Conservation (phyloP, 1,140 invertebrate species). For the Battus philenor region DNA sequence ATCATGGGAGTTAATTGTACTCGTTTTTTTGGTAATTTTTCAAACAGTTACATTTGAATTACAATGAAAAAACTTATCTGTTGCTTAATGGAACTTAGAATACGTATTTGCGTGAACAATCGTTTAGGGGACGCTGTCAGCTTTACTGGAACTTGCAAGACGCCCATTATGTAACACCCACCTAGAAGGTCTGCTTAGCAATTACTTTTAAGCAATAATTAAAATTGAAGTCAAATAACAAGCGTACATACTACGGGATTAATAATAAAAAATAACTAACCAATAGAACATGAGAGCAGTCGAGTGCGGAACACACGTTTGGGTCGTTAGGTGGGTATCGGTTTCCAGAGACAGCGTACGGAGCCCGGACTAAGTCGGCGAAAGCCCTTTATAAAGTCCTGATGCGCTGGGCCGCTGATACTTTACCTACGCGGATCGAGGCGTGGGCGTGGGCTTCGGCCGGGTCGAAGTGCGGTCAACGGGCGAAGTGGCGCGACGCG, state of each 20-base stretch:
- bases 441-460: conserved; percentile 30
- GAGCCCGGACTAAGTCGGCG: conserved; percentile 27
- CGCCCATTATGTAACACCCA: conserved; percentile 53
- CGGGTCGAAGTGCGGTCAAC: conserved; percentile 44
- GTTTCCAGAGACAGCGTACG: conserved; percentile 37
- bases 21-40: too few species aligned
- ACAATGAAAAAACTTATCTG: too few species aligned
- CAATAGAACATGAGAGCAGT: conserved; percentile 70
- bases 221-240: conserved; percentile 9
- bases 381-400: conserved; percentile 11
- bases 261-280: conserved; percentile 42
- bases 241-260: conserved; percentile 2
- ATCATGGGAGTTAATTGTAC: too few species aligned
- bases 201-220: conserved; percentile 19
- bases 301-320: conserved; percentile 66
- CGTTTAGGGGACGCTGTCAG: not conserved
- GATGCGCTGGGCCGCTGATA: conserved; percentile 25
- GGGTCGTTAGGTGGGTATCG: conserved; percentile 39
- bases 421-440: conserved; percentile 41
- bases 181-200: conserved; percentile 31
- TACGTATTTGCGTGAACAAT: not conserved
- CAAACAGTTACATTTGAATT: too few species aligned
- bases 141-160: conserved; percentile 6
- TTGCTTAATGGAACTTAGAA: too few species aligned
- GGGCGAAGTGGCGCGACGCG: conserved; percentile 44